A percentile compares a stretch with the other conserved stretches of the same genome.
Evolutionary conservation across 2,113 vertebrate genomes (phyloP).

Genomic region (Cavia aperea): DNA sequence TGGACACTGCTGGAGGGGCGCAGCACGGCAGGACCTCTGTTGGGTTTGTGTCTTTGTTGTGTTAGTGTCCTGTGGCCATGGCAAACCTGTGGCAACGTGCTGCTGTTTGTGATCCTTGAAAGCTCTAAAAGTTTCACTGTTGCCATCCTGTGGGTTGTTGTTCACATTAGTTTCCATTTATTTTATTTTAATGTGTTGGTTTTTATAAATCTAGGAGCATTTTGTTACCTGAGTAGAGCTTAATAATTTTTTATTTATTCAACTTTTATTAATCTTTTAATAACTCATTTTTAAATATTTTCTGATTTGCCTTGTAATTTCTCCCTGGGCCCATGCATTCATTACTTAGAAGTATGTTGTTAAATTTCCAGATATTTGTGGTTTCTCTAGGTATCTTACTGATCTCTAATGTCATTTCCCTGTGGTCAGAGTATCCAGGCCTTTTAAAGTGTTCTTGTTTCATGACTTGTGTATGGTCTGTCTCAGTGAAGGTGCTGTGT

Average conservation of each 20-base stretch:
- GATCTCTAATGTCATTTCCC: background rate
- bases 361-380: background rate
- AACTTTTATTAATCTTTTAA: background rate
- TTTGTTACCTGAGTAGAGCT: background rate
- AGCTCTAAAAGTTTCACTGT: background rate
- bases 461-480: background rate
- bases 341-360: conserved; percentile 1
- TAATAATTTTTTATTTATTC: background rate
- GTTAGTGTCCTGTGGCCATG: background rate
- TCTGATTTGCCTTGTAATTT: background rate
- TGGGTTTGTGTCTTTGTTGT: background rate
- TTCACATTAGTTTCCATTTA: background rate
- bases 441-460: background rate
- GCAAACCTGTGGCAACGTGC: background rate
- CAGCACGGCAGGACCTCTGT: background rate
- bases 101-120: background rate
- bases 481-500: background rate
- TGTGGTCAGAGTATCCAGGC: background rate
- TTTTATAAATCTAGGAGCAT: background rate
- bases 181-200: background rate
- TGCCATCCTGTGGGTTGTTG: background rate
- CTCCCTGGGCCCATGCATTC: background rate
- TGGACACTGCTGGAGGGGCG: background rate
- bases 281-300: conserved; percentile 2
- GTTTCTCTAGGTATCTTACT: background rate